These are phyloP conservation scores for Neomicropteryx cornuta DNA, from an alignment of 1,140 invertebrate species.

Conservation along the genomic window DNA sequence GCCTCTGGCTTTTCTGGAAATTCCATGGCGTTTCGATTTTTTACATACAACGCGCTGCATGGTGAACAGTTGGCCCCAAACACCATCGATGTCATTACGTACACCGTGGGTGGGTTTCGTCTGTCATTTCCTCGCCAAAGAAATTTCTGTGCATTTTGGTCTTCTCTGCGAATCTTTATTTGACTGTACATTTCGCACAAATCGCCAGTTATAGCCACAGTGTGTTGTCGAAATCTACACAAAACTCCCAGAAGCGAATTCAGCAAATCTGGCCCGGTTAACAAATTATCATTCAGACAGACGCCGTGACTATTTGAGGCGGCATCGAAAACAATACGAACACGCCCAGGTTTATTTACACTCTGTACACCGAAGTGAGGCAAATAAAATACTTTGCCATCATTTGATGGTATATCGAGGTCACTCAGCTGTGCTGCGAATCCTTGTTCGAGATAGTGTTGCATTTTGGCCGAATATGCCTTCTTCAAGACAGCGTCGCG, in stretches of 20 bases:
- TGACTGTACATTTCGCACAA: constrained; percentile 21
- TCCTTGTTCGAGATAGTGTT: constrained; percentile 1
- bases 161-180: constrained; percentile 14
- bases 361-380: constrained; percentile 19
- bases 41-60: constrained; percentile 11
- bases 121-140: constrained; percentile 11
- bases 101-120: constrained; percentile 2
- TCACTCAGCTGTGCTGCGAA: background rate
- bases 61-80: constrained; percentile 19
- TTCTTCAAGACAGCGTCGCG: background rate
- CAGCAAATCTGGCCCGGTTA: constrained; percentile 17
- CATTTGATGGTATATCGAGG: background rate
- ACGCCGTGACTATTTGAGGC: constrained; percentile 12
- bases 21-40: constrained; percentile 15
- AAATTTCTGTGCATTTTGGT: constrained; percentile 18
- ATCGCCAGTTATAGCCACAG: constrained; percentile 14
- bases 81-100: constrained; percentile 13
- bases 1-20: constrained; percentile 15
- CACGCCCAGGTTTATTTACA: constrained; percentile 16
- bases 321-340: constrained; percentile 20
- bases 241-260: constrained; percentile 14
- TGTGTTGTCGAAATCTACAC: constrained; percentile 16
- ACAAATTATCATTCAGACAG: constrained; percentile 14
- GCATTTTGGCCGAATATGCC: constrained; percentile 1
- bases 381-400: constrained; percentile 10